These are phyloP conservation scores for Sebastes elongatus DNA, from an alignment of 2,797 vertebrate genomes.

Conservation along the genomic window DNA sequence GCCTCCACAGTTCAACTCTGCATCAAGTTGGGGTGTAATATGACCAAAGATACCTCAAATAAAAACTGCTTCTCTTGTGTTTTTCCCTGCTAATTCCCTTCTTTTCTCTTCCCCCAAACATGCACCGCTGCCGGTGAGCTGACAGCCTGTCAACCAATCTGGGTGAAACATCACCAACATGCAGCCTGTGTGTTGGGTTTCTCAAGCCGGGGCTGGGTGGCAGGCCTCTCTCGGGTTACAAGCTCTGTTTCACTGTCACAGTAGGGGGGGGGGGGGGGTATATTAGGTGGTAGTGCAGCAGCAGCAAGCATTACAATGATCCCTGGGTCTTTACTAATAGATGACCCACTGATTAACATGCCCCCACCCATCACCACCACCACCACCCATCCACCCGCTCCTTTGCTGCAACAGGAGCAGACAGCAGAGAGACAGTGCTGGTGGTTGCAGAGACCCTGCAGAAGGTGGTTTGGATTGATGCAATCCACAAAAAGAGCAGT, in stretches of 20 bases:
- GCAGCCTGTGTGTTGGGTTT: constrained; percentile 48
- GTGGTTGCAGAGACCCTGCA: background rate
- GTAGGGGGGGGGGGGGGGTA: constrained; percentile 8
- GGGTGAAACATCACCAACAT: constrained; percentile 11
- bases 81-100: background rate
- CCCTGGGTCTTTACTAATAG: constrained; percentile 80
- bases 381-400: background rate
- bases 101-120: too few species aligned
- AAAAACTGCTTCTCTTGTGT: background rate
- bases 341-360: constrained; percentile 77
- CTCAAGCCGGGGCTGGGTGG: constrained; percentile 36
- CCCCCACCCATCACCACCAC: background rate
- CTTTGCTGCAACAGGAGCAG: background rate
- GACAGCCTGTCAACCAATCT: constrained; percentile 6
- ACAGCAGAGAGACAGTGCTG: background rate
- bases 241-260: constrained; percentile 69
- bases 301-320: constrained; percentile 53
- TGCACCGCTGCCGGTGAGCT: background rate
- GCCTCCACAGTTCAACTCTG: background rate
- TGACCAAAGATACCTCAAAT: background rate
- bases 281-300: constrained; percentile 4
- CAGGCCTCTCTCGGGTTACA: constrained; percentile 72
- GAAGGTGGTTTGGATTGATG: background rate
- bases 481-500: background rate
- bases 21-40: background rate